Conservation (phyloP, 2,888 invertebrate genomes). For the Mesochorus sp. region DNA sequence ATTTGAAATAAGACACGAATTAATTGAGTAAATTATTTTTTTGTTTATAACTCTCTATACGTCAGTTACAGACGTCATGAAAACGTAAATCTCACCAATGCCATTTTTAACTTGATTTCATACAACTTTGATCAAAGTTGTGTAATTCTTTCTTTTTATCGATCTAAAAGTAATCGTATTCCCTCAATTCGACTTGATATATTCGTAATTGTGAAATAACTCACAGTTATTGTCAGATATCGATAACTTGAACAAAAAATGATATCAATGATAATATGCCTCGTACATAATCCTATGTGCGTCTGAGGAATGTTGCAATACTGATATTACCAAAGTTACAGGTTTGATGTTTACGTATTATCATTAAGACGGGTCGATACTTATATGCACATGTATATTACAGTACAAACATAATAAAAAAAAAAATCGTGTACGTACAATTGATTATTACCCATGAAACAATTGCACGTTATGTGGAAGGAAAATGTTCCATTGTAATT, state of each 20-base stretch:
- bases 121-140: too few species aligned
- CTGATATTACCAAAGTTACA: constrained; percentile 58
- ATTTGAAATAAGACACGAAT: too few species aligned
- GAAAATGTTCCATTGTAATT: constrained; percentile 34
- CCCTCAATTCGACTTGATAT: neutral
- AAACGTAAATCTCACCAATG: neutral
- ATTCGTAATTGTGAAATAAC: constrained; percentile 61
- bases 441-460: constrained; percentile 32
- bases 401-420: neutral
- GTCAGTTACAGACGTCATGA: neutral
- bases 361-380: constrained; percentile 58
- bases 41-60: neutral
- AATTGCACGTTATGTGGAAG: neutral
- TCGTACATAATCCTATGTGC: constrained; percentile 17
- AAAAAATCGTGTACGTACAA: constrained; percentile 17
- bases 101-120: too few species aligned
- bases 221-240: constrained; percentile 62
- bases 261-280: too few species aligned
- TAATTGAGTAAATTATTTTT: neutral
- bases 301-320: constrained; percentile 62
- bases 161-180: neutral
- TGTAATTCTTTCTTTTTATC: neutral
- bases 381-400: neutral
- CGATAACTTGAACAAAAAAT: constrained; percentile 61
- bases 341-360: constrained; percentile 54